These are phyloP conservation scores for Dendrolimus pini DNA, from an alignment of 2,888 invertebrate species.

Conservation along the genomic window DNA sequence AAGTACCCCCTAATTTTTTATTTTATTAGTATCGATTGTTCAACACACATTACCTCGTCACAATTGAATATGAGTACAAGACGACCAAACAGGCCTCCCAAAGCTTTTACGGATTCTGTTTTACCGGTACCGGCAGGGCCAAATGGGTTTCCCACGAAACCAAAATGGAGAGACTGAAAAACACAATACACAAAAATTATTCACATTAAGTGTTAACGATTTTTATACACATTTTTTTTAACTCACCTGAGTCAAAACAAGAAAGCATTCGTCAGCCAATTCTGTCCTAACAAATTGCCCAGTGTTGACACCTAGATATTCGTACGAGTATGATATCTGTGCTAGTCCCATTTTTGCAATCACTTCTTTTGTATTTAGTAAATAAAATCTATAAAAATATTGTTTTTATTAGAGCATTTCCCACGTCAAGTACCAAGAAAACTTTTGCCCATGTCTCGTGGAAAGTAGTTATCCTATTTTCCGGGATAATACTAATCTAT, in stretches of 20 bases:
- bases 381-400: conserved; percentile 79
- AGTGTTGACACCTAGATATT: conserved; percentile 96
- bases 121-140: conserved; percentile 99
- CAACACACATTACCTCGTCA: conserved; percentile 82
- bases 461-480: too few species aligned
- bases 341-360: conserved; percentile 94
- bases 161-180: conserved; percentile 91
- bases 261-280: conserved; percentile 97
- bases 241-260: conserved; percentile 92
- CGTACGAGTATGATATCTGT: conserved; percentile 96
- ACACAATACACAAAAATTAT: neutral
- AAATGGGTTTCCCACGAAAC: conserved; percentile 98
- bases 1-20: too few species aligned
- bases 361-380: conserved; percentile 77
- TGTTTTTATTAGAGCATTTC: neutral
- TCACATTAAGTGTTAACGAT: neutral
- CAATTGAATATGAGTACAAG: conserved; percentile 98
- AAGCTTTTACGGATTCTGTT: conserved; percentile 98
- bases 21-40: too few species aligned
- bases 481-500: too few species aligned
- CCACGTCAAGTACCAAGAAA: neutral
- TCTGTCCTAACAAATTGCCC: conserved; percentile 97
- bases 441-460: neutral
- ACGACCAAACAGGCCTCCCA: conserved; percentile 92
- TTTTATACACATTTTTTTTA: neutral